Evolutionary conservation across 2,113 vertebrate species (phyloP), one percentile per base, ranked within the genome.

Genomic region (Brachypteracias leptosomus): DNA sequence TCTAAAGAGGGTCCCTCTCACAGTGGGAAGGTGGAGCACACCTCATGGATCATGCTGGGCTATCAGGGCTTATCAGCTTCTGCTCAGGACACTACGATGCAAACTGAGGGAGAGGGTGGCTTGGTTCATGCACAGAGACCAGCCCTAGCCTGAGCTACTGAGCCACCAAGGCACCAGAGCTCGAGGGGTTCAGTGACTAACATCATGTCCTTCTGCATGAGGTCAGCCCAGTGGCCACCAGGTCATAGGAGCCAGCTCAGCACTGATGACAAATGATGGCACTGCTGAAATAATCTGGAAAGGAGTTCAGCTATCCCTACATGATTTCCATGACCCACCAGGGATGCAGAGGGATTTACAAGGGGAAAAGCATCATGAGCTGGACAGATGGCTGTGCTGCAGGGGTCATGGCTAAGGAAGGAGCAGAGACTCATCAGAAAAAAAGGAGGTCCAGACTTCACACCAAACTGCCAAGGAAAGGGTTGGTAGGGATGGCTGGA

Each of bases 351-450:
- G 72, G 55, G 83, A 95, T 92, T 95, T 94, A 84, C 46, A 80
- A 46, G 79, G 46, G 52, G 92, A 93, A 88, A 92, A 92, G 63
- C 76, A 46, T 52, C 78, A 73, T 0, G 1, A 86, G 54, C 63
- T 79, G 54, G 90, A 86, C 96, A 97, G 95, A 97, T 96, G 94
- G 95, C 72, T 86, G 46, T 94, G 49, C 92, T 72, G 85, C 88
- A 86, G 90, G 94, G 88, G 94, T 93, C 70, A 80, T 25, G 79
- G 95, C 88, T 83, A 68, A 88, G 55, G 76, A 88, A 80, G 62
- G 92, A 75, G 67, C 16, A 14, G 63, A 88, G 78, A 73, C 58
- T 68, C 38, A 90, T 58, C 71, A 54, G 75, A 67, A 85, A 67
- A 85, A 85, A 92, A 59, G 54, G 63, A 88, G 42, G 85, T 83